Percentiles rank a stretch among this genome's conserved stretches.
phyloP scores from a whole-genome alignment of 1,140 invertebrate species.

The Oncopodura yosiiana region DNA sequence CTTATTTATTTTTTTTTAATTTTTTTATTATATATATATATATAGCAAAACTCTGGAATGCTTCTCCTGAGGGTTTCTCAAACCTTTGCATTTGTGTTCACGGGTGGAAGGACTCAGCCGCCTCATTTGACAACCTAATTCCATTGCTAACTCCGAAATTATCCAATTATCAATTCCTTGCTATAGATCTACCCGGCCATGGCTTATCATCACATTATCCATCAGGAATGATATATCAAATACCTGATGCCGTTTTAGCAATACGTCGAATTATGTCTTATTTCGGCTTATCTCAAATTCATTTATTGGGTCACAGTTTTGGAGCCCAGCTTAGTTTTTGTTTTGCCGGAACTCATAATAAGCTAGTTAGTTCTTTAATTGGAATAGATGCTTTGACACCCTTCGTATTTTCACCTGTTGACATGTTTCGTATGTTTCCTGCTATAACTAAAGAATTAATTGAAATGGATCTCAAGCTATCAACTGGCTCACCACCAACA shows the following conservation, averaged over 20 bases:
- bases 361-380: slow-evolving; percentile 46
- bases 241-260: no score
- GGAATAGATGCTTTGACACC: not conserved
- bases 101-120: slow-evolving; percentile 21
- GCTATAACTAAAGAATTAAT: not conserved
- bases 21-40: not conserved
- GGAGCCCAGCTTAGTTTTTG: slow-evolving; percentile 69
- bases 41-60: slow-evolving; percentile 4
- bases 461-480: not conserved
- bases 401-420: slow-evolving; percentile 5
- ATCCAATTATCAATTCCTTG: slow-evolving; percentile 6
- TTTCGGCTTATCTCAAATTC: slow-evolving; percentile 67
- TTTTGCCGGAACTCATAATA: slow-evolving; percentile 63
- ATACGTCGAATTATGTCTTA: slow-evolving; percentile 62
- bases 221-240: slow-evolving; percentile 47
- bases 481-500: not conserved
- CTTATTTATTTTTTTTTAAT: no score
- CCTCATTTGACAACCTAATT: slow-evolving; percentile 12
- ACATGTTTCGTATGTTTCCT: slow-evolving; percentile 9
- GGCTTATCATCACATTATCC: slow-evolving; percentile 69
- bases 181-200: slow-evolving; percentile 44
- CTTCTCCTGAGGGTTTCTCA: no score
- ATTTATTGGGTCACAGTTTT: slow-evolving; percentile 66
- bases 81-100: slow-evolving; percentile 27
- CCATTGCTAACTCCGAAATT: slow-evolving; percentile 12